Conservation (phyloP, 2,113 vertebrate genomes). For the Campylomormyrus numenius region DNA sequence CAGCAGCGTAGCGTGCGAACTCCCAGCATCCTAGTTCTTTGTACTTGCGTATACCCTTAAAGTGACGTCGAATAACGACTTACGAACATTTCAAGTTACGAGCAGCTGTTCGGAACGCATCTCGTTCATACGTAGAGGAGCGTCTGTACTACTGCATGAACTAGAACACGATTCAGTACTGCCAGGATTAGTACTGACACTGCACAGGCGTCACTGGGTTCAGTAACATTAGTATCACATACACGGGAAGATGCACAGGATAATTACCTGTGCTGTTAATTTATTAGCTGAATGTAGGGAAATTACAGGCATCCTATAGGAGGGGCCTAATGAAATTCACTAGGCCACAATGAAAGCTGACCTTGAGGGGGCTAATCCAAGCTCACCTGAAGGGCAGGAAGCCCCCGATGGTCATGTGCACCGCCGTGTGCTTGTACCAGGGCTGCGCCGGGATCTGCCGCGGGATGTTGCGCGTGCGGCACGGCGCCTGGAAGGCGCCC, state of each 20-base stretch:
- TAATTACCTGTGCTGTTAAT: background rate
- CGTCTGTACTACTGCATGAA: background rate
- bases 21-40: too few relatives aligned
- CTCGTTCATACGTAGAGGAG: too few relatives aligned
- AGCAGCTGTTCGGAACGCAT: too few relatives aligned
- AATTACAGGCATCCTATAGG: background rate
- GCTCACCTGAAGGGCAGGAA: conserved; percentile 86
- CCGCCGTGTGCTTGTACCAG: conserved; percentile 78
- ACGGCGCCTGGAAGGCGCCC: conserved; percentile 76
- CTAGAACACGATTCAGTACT: background rate
- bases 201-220: background rate
- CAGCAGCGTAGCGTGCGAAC: too few relatives aligned
- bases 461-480: conserved; percentile 83
- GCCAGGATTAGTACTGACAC: background rate
- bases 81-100: too few relatives aligned
- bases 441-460: conserved; percentile 82
- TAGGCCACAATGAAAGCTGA: background rate
- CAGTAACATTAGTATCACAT: background rate
- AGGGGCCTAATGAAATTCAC: background rate
- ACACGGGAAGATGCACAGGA: background rate
- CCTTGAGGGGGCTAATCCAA: background rate
- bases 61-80: too few relatives aligned
- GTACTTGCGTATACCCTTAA: too few relatives aligned
- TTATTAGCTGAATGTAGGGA: background rate
- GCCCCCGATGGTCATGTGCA: conserved; percentile 88